Base-by-base conservation (phyloP, 2,113 vertebrate species). In the Thinocorus orbignyianus region DNA sequence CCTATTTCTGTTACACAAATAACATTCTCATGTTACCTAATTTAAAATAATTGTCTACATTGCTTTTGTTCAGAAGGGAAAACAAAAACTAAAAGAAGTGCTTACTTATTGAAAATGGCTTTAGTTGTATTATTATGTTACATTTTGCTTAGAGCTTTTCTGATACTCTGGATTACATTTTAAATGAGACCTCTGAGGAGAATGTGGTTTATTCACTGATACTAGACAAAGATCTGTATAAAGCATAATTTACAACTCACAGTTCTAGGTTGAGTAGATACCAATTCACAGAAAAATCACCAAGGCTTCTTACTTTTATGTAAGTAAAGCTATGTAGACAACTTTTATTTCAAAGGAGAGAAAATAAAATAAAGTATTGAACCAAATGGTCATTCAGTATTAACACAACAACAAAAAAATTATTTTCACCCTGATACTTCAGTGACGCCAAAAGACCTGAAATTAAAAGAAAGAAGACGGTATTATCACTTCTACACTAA, bases 31-130 rank as follows among this genome's bases (percentile, higher is more conserved):
- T 74, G 52, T 97, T 98, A 96, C 95, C 95, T 96, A 97, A 98
- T 98, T 97, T 98, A 97, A 98, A 98, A 97, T 98, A 98, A 98
- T 98, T 98, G 96, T 95, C 95, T 96, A 57, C 82, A 85, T 70
- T 95, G 73, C 92, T 97, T 98, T 95, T 95, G 88, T 95, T 97
- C 95, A 94, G 90, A 97, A 86, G 90, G 95, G 93, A 97, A 97
- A 97, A 97, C 69, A 62, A 97, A 92, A 97, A 79, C 71, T 94
- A 65, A 95, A 97, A 97, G 76, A 98, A 98, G 71, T 97, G 98
- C 96, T 98, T 97, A 98, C 93, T 97, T 97, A 89, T 14, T 93
- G 93, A 97, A 98, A 98, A 97, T 84, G 26, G 71, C 78, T 97
- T 97, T 94, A 98, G 97, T 98, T 98, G 96, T 97, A 94, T 97